Conservation (phyloP, 2,797 vertebrate genomes). For the Artibeus lituratus region DNA sequence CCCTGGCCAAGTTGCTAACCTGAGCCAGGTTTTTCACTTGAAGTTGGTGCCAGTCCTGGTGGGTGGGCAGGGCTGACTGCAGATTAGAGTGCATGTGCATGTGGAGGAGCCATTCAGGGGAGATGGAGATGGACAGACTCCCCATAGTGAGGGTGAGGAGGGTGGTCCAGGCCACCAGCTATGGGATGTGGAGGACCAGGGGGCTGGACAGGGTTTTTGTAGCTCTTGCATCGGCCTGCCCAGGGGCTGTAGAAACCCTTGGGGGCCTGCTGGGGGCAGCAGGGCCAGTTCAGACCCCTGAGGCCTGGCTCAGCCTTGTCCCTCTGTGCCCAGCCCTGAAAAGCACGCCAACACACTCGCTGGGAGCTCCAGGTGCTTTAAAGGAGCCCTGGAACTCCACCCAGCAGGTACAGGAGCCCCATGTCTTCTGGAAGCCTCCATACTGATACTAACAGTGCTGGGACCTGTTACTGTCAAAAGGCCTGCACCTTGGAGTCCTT, state of each 20-base stretch:
- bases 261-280: not conserved
- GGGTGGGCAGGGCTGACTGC: not conserved
- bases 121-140: not conserved
- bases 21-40: not conserved
- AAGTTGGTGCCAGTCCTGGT: not conserved
- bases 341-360: too few relatives aligned
- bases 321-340: too few relatives aligned
- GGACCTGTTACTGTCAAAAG: not conserved
- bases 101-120: not conserved
- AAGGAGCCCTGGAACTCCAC: too few relatives aligned
- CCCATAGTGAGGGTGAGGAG: not conserved
- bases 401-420: not conserved
- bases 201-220: not conserved
- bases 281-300: not conserved
- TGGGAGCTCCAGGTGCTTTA: not conserved
- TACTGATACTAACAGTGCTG: not conserved
- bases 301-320: not conserved
- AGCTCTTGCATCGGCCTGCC: not conserved
- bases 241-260: not conserved
- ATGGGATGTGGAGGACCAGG: not conserved
- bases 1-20: not conserved
- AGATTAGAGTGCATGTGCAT: not conserved
- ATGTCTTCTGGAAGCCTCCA: not conserved
- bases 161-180: not conserved
- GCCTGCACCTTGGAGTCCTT: not conserved